These are phyloP conservation scores for Talpa occidentalis DNA, from an alignment of 2,113 vertebrate species.

Conservation along the genomic window DNA sequence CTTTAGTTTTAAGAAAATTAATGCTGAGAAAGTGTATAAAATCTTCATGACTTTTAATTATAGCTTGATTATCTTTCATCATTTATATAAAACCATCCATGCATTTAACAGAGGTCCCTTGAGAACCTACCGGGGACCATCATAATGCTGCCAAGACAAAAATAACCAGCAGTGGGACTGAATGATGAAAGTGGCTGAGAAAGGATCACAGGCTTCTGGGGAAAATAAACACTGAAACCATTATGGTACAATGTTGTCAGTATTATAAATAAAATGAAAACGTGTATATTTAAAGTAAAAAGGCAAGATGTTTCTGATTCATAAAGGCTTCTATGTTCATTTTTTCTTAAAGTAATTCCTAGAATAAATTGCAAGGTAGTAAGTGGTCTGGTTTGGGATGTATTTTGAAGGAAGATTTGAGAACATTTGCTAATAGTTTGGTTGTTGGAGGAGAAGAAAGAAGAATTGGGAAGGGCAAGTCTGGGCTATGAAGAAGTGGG, in stretches of 20 bases:
- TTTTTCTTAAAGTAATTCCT: background rate
- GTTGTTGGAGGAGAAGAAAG: background rate
- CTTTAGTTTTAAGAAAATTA: background rate
- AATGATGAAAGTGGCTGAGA: no score
- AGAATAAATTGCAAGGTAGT: background rate
- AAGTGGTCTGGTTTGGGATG: background rate
- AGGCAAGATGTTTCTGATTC: background rate
- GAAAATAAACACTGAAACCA: background rate
- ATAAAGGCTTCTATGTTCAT: background rate
- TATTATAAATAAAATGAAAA: background rate
- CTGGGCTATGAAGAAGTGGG: background rate
- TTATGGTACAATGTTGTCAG: background rate
- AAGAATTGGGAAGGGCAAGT: background rate
- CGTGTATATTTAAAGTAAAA: background rate
- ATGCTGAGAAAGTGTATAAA: background rate
- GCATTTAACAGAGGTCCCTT: background rate
- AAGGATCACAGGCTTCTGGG: background rate
- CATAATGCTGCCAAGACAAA: background rate
- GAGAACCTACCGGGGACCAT: no score
- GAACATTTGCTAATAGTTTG: background rate
- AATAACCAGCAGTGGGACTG: background rate
- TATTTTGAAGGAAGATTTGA: background rate
- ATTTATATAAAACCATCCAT: background rate
- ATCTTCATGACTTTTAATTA: background rate
- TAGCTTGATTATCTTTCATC: background rate